phyloP scores from a whole-genome alignment of 1,140 invertebrate genomes.

The Drosophila nigromelanica region DNA sequence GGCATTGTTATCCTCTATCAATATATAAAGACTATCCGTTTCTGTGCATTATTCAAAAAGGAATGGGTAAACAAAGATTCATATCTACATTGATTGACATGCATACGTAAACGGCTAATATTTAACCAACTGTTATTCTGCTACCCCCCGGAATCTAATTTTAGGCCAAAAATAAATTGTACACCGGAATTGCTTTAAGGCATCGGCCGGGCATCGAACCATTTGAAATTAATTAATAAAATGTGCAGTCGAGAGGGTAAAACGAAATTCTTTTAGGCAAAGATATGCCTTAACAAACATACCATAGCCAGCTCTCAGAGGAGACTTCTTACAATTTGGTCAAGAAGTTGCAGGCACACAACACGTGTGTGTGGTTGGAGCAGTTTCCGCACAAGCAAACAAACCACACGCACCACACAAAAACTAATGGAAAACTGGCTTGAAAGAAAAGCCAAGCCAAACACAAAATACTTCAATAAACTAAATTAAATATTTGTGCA shows the following conservation, averaged over 20 bases:
- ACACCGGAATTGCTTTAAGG: conserved; percentile 2
- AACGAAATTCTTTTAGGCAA: conserved; percentile 38
- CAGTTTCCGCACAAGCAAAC: conserved; percentile 10
- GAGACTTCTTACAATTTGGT: conserved; percentile 55
- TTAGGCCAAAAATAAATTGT: conserved; percentile 15
- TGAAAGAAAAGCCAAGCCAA: conserved; percentile 53
- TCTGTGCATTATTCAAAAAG: no score
- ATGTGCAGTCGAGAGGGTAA: conserved; percentile 50
- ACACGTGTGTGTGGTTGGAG: conserved; percentile 23
- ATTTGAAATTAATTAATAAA: conserved; percentile 78
- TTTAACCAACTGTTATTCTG: no score
- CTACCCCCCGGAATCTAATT: background rate
- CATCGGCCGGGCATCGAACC: conserved; percentile 7
- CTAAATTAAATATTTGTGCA: conserved; percentile 77
- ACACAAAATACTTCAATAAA: conserved; percentile 77
- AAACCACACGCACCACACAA: conserved; percentile 22
- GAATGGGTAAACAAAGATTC: conserved; percentile 19
- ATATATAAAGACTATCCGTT: no score
- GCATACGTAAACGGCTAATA: conserved; percentile 2
- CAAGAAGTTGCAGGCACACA: conserved; percentile 59
- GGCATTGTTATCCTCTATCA: background rate
- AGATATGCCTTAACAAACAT: conserved; percentile 48
- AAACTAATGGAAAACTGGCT: conserved; percentile 35
- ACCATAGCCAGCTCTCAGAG: conserved; percentile 18
- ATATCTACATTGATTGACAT: background rate